Evolutionary conservation across 2,888 invertebrate genomes (phyloP).

Genomic region (Nephrotoma flavescens): DNA sequence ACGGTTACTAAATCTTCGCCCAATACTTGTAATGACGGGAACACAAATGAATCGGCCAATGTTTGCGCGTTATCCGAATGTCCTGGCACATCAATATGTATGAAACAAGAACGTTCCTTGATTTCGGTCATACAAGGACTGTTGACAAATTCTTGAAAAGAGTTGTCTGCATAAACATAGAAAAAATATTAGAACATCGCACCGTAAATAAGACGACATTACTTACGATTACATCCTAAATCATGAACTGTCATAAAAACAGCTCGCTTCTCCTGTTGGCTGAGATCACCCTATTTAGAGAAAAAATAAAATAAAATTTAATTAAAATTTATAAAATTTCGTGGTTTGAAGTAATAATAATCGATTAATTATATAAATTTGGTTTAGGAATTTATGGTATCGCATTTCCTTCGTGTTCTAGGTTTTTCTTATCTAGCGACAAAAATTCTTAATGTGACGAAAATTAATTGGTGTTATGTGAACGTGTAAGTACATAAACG

Average conservation of each 20-base stretch:
- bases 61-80: slow-evolving; percentile 71
- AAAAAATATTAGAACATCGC: neutral
- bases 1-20: slow-evolving; percentile 72
- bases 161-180: slow-evolving; percentile 47
- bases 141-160: slow-evolving; percentile 69
- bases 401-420: neutral
- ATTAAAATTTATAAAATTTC: neutral
- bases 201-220: slow-evolving; percentile 6
- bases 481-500: neutral
- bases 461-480: neutral
- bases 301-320: slow-evolving; percentile 14
- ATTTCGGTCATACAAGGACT: slow-evolving; percentile 73
- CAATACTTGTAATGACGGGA: slow-evolving; percentile 66
- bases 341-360: neutral
- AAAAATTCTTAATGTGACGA: neutral
- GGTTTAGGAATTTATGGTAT: neutral
- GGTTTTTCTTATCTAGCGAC: neutral
- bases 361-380: neutral
- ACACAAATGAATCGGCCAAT: slow-evolving; percentile 62
- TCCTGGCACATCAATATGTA: slow-evolving; percentile 75
- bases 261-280: slow-evolving; percentile 65
- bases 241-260: slow-evolving; percentile 82
- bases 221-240: slow-evolving; percentile 68
- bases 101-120: slow-evolving; percentile 69
- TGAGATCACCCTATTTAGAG: slow-evolving; percentile 55